These are phyloP conservation scores for Stomatorhinus walkeri DNA, from an alignment of 2,797 vertebrate genomes.

Conservation along the genomic window DNA sequence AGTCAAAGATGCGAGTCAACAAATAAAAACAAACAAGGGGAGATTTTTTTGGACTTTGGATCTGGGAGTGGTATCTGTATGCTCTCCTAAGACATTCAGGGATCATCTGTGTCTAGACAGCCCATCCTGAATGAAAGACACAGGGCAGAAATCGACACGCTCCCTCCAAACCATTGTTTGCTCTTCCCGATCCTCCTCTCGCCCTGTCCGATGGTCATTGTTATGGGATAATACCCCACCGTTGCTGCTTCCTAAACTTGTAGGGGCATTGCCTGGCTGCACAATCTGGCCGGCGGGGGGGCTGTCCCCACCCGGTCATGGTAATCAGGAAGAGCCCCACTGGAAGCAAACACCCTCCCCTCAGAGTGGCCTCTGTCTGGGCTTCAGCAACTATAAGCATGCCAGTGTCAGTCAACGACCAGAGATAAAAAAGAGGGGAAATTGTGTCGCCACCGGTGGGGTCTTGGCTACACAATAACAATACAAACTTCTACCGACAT, in stretches of 20 bases:
- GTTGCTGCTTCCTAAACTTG: constrained; percentile 71
- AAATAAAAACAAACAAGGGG: not conserved
- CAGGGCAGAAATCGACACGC: constrained; percentile 11
- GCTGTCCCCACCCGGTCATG: constrained; percentile 42
- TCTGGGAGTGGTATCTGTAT: not conserved
- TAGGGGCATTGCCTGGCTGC: constrained; percentile 61
- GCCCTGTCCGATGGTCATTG: constrained; percentile 56
- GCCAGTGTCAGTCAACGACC: constrained; percentile 39
- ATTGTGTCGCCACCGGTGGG: not conserved
- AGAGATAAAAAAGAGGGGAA: not conserved
- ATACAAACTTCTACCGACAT: not conserved
- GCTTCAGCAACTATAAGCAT: constrained; percentile 49
- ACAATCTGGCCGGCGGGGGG: constrained; percentile 50
- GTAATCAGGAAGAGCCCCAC: constrained; percentile 49
- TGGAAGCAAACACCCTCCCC: constrained; percentile 55
- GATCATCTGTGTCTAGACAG: constrained; percentile 64
- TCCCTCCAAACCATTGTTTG: constrained; percentile 55
- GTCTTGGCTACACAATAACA: not conserved
- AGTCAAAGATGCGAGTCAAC: not conserved
- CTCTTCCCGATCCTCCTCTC: constrained; percentile 24
- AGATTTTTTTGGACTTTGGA: not conserved
- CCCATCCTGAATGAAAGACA: constrained; percentile 30
- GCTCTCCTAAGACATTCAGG: constrained; percentile 32
- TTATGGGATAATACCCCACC: constrained; percentile 61
- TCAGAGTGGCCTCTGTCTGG: constrained; percentile 42